These are phyloP conservation scores for Atopsyche davidsoni DNA, from an alignment of 1,140 invertebrate genomes.

Conservation along the genomic window DNA sequence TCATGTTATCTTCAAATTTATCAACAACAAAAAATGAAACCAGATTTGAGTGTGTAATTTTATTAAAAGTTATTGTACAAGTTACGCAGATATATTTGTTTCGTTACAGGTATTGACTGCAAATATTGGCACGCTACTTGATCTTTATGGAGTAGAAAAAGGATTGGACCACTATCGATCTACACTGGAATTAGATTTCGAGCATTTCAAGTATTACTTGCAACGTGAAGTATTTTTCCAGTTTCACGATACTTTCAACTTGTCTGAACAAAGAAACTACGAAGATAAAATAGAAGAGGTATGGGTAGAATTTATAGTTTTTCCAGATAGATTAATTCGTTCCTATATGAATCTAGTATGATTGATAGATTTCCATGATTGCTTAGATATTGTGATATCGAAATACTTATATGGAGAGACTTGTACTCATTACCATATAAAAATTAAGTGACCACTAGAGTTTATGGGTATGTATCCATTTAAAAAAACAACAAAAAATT, in stretches of 20 bases:
- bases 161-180: conserved; percentile 69
- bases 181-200: conserved; percentile 60
- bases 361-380: not conserved
- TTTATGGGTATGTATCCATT: too few relatives aligned
- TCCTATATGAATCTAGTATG: not conserved
- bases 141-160: conserved; percentile 68
- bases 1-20: too few relatives aligned
- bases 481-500: too few relatives aligned
- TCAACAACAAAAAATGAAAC: too few relatives aligned
- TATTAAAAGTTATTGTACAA: too few relatives aligned
- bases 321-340: not conserved
- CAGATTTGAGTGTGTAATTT: too few relatives aligned
- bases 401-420: not conserved
- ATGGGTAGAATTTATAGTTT: not conserved
- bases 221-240: conserved; percentile 65
- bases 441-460: too few relatives aligned
- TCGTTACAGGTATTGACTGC: conserved; percentile 62
- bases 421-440: too few relatives aligned
- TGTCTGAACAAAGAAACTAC: conserved; percentile 49
- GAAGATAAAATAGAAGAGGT: conserved; percentile 58
- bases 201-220: conserved; percentile 68
- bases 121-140: conserved; percentile 63
- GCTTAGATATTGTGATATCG: not conserved
- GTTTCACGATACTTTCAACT: conserved; percentile 50
- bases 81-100: too few relatives aligned